Percentiles rank a stretch among this genome's conserved stretches.
Evolutionary conservation across 2,888 invertebrate genomes (phyloP).

Genomic region (Drosophila villosipedis): DNA sequence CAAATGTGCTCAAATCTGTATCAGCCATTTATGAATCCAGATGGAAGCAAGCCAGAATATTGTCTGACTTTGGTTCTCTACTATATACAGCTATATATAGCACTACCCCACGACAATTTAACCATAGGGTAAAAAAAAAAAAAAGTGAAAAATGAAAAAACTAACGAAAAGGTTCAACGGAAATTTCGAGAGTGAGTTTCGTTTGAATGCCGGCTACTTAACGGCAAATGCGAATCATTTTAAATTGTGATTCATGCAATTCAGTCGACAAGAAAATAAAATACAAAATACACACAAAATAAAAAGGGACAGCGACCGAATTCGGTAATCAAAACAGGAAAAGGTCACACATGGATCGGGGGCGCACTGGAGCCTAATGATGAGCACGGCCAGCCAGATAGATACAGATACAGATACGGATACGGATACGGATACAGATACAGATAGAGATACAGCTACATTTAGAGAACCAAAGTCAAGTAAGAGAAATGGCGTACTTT

Average conservation of each 20-base stretch:
- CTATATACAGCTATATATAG: not conserved
- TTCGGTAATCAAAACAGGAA: constrained; percentile 61
- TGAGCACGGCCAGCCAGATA: constrained; percentile 37
- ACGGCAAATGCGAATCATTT: constrained; percentile 77
- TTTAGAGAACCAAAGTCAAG: constrained; percentile 25
- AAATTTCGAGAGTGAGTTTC: constrained; percentile 46
- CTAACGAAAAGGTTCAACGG: constrained; percentile 50
- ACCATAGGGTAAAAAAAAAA: constrained; percentile 10
- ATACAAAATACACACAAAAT: constrained; percentile 4
- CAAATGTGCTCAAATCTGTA: not conserved
- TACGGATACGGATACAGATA: not conserved
- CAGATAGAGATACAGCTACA: not conserved
- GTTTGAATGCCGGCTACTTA: constrained; percentile 65
- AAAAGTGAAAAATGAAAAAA: not conserved
- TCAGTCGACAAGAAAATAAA: constrained; percentile 19
- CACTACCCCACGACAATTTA: not conserved
- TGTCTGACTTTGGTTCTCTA: not conserved
- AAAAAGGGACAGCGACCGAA: constrained; percentile 48
- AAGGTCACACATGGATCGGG: constrained; percentile 60
- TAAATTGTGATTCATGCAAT: constrained; percentile 72
- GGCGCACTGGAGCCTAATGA: constrained; percentile 58
- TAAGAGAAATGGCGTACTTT: constrained; percentile 53
- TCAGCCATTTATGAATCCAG: not conserved
- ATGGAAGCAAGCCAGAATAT: not conserved
- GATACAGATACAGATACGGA: not conserved